A percentile compares a stretch with the other conserved stretches of the same genome.
These are phyloP conservation scores for Drosophila monieri DNA, from an alignment of 2,888 invertebrate genomes.

Conservation along the genomic window DNA sequence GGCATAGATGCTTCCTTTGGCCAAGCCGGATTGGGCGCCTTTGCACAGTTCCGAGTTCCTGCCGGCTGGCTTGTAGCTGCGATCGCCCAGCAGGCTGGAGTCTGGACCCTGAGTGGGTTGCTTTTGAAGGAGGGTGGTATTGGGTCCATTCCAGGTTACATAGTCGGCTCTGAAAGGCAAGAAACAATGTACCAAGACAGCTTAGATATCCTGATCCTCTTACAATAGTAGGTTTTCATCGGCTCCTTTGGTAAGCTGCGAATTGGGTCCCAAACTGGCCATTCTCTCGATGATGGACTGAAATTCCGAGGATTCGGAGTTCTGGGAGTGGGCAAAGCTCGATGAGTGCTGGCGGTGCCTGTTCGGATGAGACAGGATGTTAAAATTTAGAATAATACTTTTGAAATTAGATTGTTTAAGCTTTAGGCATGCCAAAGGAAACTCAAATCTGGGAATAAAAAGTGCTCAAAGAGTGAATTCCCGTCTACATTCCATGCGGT, in stretches of 20 bases:
- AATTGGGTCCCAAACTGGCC: slow-evolving; percentile 88
- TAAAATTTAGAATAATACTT: not conserved
- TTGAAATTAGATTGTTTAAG: not conserved
- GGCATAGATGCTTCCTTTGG: slow-evolving; percentile 92
- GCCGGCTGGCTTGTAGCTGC: slow-evolving; percentile 86
- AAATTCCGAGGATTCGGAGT: slow-evolving; percentile 80
- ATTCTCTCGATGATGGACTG: slow-evolving; percentile 81
- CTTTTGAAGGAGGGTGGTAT: slow-evolving; percentile 86
- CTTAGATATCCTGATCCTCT: slow-evolving; percentile 81
- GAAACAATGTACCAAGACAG: not conserved
- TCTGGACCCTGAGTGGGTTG: slow-evolving; percentile 86
- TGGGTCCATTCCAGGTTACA: slow-evolving; percentile 92
- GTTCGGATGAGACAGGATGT: not conserved
- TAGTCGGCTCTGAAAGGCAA: slow-evolving; percentile 88
- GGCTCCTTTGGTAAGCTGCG: slow-evolving; percentile 90
- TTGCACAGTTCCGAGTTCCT: slow-evolving; percentile 88
- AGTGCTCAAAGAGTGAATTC: slow-evolving; percentile 2
- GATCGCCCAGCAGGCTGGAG: slow-evolving; percentile 83
- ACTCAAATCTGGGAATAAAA: not conserved
- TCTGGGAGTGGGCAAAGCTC: slow-evolving; percentile 56
- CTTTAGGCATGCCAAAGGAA: slow-evolving; percentile 27
- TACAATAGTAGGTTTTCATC: slow-evolving; percentile 91
- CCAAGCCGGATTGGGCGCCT: slow-evolving; percentile 89
- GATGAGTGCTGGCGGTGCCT: slow-evolving; percentile 74
- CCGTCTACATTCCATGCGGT: slow-evolving; percentile 24